Evolutionary conservation across 2,888 invertebrate species (phyloP).

Genomic region (Amaurobius ferox): DNA sequence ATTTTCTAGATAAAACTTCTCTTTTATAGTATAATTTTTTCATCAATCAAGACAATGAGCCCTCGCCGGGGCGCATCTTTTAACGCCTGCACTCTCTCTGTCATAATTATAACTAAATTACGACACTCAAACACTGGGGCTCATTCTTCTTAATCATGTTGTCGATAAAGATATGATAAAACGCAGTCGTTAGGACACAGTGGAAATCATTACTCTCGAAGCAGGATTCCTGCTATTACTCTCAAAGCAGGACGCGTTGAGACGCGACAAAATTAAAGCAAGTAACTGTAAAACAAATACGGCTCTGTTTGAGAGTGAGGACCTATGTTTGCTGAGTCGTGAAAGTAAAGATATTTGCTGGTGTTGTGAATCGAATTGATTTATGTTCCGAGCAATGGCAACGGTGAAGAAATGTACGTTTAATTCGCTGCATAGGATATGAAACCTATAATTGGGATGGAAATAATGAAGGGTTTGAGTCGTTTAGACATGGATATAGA

Average conservation of each 20-base stretch:
- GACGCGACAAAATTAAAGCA: conserved; percentile 47
- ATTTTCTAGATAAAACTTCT: neutral
- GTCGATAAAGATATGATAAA: conserved; percentile 44
- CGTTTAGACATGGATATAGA: neutral
- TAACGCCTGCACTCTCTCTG: neutral
- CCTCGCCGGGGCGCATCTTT: neutral
- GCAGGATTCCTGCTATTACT: no score
- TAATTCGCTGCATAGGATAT: neutral
- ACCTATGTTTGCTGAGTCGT: conserved; percentile 4
- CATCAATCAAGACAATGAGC: conserved; percentile 41
- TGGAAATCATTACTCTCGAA: conserved; percentile 26
- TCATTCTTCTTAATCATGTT: conserved; percentile 27
- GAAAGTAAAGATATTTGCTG: neutral
- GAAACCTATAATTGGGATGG: neutral
- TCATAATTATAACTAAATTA: conserved; percentile 66
- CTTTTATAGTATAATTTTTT: conserved; percentile 41
- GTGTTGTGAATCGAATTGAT: conserved; percentile 40
- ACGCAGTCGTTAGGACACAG: conserved; percentile 29
- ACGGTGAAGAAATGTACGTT: neutral
- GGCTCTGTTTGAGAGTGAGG: neutral
- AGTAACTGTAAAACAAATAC: conserved; percentile 54
- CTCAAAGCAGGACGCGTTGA: conserved; percentile 14
- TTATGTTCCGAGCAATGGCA: conserved; percentile 10
- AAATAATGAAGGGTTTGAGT: neutral
- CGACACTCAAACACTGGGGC: conserved; percentile 31